phyloP scores from a whole-genome alignment of 2,113 vertebrate genomes.

The Bubalus kerabau region DNA sequence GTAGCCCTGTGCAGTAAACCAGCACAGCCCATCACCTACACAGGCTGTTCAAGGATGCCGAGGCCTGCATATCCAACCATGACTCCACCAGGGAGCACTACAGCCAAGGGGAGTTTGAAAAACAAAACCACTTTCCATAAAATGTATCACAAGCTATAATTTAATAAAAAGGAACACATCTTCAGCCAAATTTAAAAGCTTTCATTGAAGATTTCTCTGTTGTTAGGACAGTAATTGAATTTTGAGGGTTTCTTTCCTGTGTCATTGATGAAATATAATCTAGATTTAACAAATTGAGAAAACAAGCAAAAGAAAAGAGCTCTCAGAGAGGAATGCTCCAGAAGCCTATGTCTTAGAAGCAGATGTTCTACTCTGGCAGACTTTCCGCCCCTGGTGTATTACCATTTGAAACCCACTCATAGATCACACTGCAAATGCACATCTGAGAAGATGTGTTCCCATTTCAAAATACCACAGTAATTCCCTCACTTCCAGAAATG shows the following conservation, averaged over 20 bases:
- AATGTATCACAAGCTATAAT: background rate
- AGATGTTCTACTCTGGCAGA: slow-evolving; percentile 41
- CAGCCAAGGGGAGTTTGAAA: background rate
- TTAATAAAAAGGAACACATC: background rate
- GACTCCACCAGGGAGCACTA: background rate
- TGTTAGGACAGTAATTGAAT: background rate
- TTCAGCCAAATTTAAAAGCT: background rate
- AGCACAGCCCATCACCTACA: background rate
- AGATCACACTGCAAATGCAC: background rate
- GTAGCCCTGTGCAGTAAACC: background rate
- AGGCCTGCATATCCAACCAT: background rate
- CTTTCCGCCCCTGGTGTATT: background rate
- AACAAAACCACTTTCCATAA: background rate
- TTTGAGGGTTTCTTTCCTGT: background rate
- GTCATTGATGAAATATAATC: background rate
- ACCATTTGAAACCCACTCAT: background rate
- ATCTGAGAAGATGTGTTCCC: slow-evolving; percentile 48
- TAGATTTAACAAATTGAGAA: background rate
- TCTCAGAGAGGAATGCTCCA: background rate
- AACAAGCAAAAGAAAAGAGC: slow-evolving; percentile 25
- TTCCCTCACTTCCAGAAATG: slow-evolving; percentile 44
- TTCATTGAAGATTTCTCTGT: background rate
- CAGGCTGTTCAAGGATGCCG: background rate
- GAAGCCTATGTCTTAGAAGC: background rate
- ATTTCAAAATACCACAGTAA: slow-evolving; percentile 49